A percentile compares a stretch with the other conserved stretches of the same genome.
Conservation (phyloP, 2,888 invertebrate species). For the Congeria kusceri region DNA sequence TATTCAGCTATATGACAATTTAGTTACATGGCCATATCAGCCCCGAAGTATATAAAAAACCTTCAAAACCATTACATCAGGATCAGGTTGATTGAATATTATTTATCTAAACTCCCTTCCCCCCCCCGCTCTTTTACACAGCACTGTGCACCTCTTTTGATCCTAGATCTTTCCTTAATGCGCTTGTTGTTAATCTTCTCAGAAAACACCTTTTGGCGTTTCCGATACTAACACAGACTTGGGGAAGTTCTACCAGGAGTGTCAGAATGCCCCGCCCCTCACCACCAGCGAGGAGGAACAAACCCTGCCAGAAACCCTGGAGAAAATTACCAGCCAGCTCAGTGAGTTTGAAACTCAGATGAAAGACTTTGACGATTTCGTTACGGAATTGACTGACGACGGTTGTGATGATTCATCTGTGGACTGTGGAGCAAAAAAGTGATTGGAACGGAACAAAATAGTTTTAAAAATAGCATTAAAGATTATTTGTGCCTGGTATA, state of each 20-base stretch:
- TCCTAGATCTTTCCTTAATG: no score
- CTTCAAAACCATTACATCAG: no score
- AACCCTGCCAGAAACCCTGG: slow-evolving; percentile 85
- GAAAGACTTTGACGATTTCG: slow-evolving; percentile 91
- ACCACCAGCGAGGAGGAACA: slow-evolving; percentile 86
- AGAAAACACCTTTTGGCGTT: slow-evolving; percentile 93
- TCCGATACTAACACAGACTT: slow-evolving; percentile 90
- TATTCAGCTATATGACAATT: no score
- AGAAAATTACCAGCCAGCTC: slow-evolving; percentile 90
- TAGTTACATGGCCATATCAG: no score
- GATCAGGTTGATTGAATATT: no score
- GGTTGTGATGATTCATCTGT: slow-evolving; percentile 13
- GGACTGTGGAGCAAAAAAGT: slow-evolving; percentile 13
- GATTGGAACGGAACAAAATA: not conserved
- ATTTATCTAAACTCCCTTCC: no score
- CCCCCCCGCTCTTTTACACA: no score
- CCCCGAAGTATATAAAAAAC: no score
- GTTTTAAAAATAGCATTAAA: no score
- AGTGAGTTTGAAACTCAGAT: slow-evolving; percentile 91
- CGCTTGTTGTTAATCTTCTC: slow-evolving; percentile 81
- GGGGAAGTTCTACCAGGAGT: slow-evolving; percentile 92
- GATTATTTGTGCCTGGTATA: no score
- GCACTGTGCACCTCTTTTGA: no score
- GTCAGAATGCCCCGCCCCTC: slow-evolving; percentile 90
- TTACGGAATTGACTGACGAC: slow-evolving; percentile 85